A percentile compares a stretch with the other conserved stretches of the same genome.
Conservation (phyloP, 2,113 vertebrate species). For the Pelmatolapia mariae region DNA sequence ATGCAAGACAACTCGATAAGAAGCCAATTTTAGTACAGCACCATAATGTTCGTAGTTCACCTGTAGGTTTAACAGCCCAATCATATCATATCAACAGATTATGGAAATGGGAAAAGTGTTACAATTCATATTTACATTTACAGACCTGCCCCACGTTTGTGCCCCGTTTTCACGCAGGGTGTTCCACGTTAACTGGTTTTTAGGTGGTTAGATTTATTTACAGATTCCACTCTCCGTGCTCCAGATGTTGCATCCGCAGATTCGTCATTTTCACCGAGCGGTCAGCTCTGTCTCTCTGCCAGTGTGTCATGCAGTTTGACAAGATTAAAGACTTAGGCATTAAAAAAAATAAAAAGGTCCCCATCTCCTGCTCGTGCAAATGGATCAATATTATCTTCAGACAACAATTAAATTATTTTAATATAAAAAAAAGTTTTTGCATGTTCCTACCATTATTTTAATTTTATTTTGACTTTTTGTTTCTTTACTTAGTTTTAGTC, state of each 20-base stretch:
- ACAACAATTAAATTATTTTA: not conserved
- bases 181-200: not conserved
- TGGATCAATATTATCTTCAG: not conserved
- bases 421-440: not conserved
- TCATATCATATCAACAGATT: not conserved
- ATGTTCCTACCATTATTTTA: not conserved
- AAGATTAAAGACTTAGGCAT: not conserved
- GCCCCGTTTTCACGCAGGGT: not conserved
- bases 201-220: not conserved
- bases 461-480: not conserved
- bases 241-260: not conserved
- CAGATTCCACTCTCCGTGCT: not conserved
- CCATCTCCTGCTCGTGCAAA: not conserved
- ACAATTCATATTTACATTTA: not conserved
- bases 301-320: not conserved
- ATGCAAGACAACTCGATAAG: not conserved
- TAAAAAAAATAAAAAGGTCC: fast-evolving
- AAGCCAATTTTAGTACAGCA: not conserved
- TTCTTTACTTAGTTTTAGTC: not conserved
- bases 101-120: not conserved
- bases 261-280: not conserved
- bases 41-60: not conserved
- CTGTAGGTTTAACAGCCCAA: not conserved
- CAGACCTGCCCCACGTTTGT: not conserved
- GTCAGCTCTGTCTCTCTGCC: not conserved